Evolutionary conservation across 2,113 vertebrate genomes (phyloP).

Genomic region (Axis porcinus): DNA sequence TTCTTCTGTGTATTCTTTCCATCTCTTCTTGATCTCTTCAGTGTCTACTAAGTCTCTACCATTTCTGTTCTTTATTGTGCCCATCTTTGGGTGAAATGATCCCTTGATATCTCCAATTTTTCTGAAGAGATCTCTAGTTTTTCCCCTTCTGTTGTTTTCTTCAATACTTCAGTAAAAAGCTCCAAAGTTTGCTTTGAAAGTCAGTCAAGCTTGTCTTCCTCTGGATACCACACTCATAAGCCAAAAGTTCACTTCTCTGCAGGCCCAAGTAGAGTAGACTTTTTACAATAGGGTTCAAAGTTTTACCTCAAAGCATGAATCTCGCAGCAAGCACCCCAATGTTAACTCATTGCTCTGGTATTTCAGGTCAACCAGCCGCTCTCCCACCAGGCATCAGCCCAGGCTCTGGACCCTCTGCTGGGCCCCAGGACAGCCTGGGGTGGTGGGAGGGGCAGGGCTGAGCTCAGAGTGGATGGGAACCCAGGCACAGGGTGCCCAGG

Average conservation of each 20-base stretch:
- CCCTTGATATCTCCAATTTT: not conserved
- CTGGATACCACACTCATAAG: not conserved
- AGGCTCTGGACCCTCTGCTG: not conserved
- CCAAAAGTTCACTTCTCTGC: not conserved
- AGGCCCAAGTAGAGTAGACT: not conserved
- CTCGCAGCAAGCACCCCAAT: not conserved
- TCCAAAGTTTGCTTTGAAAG: not conserved
- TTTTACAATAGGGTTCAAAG: not conserved
- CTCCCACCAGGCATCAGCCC: not conserved
- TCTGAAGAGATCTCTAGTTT: not conserved
- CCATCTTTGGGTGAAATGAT: not conserved
- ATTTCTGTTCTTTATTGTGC: not conserved
- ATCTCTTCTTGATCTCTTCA: not conserved
- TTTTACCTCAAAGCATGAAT: not conserved
- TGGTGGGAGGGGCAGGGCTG: accelerated
- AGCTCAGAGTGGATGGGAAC: not conserved
- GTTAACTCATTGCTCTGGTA: not conserved
- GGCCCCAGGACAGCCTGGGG: not conserved
- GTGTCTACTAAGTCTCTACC: not conserved
- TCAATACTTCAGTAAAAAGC: not conserved
- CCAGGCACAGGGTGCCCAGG: not conserved
- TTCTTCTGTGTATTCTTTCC: not conserved
- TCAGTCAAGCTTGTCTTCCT: not conserved
- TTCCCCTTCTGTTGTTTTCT: not conserved
- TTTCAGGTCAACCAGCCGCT: too few species aligned